Evolutionary conservation across 2,113 vertebrate genomes (phyloP).

Genomic region (Tyto alba): DNA sequence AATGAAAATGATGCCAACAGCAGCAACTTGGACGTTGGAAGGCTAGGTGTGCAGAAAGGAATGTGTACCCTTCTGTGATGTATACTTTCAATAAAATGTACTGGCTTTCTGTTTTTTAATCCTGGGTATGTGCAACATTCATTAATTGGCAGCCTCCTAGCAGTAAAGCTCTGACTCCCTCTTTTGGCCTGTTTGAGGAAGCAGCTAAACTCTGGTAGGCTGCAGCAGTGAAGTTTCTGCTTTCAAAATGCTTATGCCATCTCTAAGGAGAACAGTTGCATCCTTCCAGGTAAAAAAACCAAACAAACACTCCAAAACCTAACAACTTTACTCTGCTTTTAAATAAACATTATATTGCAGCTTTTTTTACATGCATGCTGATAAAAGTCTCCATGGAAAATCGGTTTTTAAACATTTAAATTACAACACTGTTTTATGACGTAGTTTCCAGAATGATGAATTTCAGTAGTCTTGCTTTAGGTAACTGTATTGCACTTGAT

Average conservation of each 20-base stretch:
- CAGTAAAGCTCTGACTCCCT: not conserved
- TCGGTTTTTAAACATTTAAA: not conserved
- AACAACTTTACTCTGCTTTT: not conserved
- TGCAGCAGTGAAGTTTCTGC: not conserved
- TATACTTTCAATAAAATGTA: not conserved
- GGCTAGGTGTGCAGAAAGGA: not conserved
- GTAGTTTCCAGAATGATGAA: not conserved
- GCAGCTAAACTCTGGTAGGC: not conserved
- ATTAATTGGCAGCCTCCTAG: not conserved
- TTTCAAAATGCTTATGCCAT: not conserved
- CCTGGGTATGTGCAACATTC: not conserved
- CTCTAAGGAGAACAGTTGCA: not conserved
- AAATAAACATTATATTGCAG: not conserved
- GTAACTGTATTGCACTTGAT: not conserved
- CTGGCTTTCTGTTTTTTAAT: not conserved
- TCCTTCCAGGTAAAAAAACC: fast-evolving
- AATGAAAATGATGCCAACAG: not conserved
- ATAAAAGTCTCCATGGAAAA: not conserved
- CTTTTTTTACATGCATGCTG: not conserved
- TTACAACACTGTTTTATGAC: not conserved
- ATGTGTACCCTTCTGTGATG: not conserved
- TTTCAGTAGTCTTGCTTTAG: not conserved
- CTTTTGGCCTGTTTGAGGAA: not conserved
- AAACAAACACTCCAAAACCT: no score
- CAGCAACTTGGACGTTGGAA: not conserved